These are phyloP conservation scores for Eupristina koningsbergeri DNA, from an alignment of 1,140 invertebrate genomes.

Conservation along the genomic window DNA sequence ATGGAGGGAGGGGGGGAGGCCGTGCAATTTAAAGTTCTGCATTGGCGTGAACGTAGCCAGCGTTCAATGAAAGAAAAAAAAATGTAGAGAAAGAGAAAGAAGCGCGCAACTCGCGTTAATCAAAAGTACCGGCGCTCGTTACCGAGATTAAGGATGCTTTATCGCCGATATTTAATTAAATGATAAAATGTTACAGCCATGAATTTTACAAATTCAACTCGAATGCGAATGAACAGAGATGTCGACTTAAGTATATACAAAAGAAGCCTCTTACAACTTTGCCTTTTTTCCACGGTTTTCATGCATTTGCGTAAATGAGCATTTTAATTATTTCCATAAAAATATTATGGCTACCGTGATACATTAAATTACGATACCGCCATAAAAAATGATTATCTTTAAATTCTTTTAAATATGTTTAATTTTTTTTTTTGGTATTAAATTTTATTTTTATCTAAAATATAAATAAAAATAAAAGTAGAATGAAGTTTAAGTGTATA, in stretches of 20 bases:
- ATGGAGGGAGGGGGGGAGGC: too few relatives aligned
- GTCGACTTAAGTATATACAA: constrained; percentile 39
- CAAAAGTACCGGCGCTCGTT: constrained; percentile 61
- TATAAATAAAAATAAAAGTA: too few relatives aligned
- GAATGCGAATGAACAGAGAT: constrained; percentile 41
- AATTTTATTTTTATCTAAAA: too few relatives aligned
- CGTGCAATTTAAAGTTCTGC: constrained; percentile 58
- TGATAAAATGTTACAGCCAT: constrained; percentile 59
- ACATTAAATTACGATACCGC: neutral
- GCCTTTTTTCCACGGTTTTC: constrained; percentile 1
- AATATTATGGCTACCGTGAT: constrained; percentile 51
- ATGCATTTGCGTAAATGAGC: constrained; percentile 22
- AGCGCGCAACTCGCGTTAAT: constrained; percentile 55
- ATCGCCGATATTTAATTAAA: constrained; percentile 68
- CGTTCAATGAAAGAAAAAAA: constrained; percentile 45
- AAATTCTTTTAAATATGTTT: too few relatives aligned
- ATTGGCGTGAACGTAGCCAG: constrained; percentile 55
- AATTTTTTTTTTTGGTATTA: too few relatives aligned
- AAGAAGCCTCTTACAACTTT: constrained; percentile 25
- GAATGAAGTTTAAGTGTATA: too few relatives aligned
- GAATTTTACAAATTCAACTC: constrained; percentile 59
- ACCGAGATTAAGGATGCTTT: constrained; percentile 63
- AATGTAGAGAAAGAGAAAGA: constrained; percentile 27
- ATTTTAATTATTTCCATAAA: constrained; percentile 43
- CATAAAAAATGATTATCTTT: neutral